Evolutionary conservation across 2,888 invertebrate species (phyloP), one percentile per base, ranked within the genome.

Genomic region (Enoplolaimus lenunculus): DNA sequence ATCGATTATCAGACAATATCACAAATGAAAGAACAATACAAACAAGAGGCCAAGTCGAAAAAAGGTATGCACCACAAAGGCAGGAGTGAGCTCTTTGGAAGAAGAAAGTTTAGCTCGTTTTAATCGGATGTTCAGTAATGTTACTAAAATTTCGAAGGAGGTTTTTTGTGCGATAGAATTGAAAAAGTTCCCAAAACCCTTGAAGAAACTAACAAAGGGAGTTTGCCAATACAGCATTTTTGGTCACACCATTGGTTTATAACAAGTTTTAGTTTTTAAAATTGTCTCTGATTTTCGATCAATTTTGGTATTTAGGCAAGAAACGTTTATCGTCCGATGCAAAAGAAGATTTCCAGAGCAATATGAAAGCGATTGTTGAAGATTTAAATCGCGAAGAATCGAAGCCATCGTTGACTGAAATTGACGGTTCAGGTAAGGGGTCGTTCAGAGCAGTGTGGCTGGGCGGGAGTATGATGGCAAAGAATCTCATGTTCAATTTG

Each of bases 1-100:
- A 80, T 81, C 65, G 81, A 83, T 77, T 80, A 80, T 72, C 80
- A 80, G 68, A 78, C 78, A 73, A 77, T 84, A 72, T 79, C 80
- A 74, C 79, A 81, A 75, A 79, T 83, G 73, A 83, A 82, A 77
- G 82, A 83, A 73, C 80, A 82, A 75, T 83, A 82, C 76, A 79
- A 78, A 78, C 59, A 69, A 68, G 69, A 69, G 30, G 69, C 69
- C 28, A 66, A 34, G 69, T 66, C 67, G 16, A 66, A 66, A 34
- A 66, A 66, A 66, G 67, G 67, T 66, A 62, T 7, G 21, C 26
- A 21, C 26, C 26, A 21, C 26, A 57, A 26, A 21, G 57, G 26
- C 21, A 57, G 57, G 26, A 57, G 26, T 21, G 21, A 57, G 26
- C 21, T 57, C 26, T 57, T 26, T 57, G 57, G 21, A 21, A 21